Base-by-base conservation (phyloP, 1,140 invertebrate genomes). In the Panagrolaimus sp. region DNA sequence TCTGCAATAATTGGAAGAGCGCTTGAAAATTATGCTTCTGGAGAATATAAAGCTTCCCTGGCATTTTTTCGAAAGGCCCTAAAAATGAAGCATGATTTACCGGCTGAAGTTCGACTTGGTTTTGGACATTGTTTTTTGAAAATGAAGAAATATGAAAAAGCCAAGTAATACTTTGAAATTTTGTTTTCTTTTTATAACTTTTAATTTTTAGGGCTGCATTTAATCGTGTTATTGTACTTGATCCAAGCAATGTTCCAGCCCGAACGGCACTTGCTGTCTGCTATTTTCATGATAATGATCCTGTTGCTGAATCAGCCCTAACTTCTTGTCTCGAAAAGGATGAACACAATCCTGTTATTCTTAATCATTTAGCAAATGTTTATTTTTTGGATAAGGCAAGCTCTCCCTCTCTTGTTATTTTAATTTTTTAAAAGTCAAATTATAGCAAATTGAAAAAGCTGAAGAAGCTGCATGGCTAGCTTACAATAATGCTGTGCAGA, bases 81-180 rank as follows among this genome's bases (percentile, higher is more conserved):
- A 10, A 14, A 14, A 24, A 12, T 58, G 52, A 58, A 58, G 17
- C 52, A 12, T 1, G 52, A 58, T 58, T 28, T 58, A 21, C 52
- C 21, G 1, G 52, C 52, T 17, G 52, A 58, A 21, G 52, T 58
- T 5, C 52, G 52, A 3, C 52, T 58, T 58, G 52, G 52, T 12
- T 26, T 58, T 58, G 52, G 52, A 26, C 52, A 58, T 26, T 58
- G 52, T 28, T 58, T 26, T 21, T 17, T 58, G 17, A 58, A 58
- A 26, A 1, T 58, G 17, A 58, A 58, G 5, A 58, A 58, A 12
- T 58, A 26, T 58, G 52, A 21, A n/a, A 58, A 58, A 28, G 52
- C 52, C 3, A 58, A 58, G 32, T 38, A 38, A 38, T n/a, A 7
- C 7, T 38, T 38, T 38, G 2, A 4, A 38, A 38, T 38, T 38